Evolutionary conservation across 2,113 vertebrate species (phyloP).

Genomic region (Picathartes gymnocephalus): DNA sequence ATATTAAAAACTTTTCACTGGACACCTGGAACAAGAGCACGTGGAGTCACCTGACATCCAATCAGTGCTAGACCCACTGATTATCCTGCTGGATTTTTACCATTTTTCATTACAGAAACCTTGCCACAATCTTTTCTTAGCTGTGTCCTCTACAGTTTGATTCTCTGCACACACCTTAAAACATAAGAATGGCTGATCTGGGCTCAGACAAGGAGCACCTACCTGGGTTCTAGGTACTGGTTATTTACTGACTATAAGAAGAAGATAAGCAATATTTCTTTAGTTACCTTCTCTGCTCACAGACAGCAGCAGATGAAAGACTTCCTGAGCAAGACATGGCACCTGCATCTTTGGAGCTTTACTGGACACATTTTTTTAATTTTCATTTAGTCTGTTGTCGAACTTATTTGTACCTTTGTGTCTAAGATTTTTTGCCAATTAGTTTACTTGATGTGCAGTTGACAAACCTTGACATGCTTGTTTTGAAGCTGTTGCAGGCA

Average conservation of each 20-base stretch:
- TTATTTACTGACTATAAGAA: neutral
- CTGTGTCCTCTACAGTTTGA: neutral
- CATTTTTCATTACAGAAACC: neutral
- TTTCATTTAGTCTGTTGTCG: neutral
- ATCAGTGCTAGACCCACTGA: neutral
- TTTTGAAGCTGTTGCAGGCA: neutral
- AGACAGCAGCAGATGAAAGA: neutral
- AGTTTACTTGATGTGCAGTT: neutral
- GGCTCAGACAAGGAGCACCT: neutral
- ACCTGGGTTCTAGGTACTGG: neutral
- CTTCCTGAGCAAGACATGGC: neutral
- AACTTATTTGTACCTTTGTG: neutral
- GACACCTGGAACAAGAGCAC: neutral
- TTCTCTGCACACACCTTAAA: neutral
- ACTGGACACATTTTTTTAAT: neutral
- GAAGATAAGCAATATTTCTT: neutral
- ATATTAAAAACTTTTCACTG: neutral
- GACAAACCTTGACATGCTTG: neutral
- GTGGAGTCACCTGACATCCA: neutral
- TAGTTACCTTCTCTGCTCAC: neutral
- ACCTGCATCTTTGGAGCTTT: neutral
- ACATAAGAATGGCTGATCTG: neutral
- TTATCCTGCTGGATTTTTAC: neutral
- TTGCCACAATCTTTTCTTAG: neutral
- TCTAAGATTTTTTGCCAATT: neutral